These are phyloP conservation scores for Watsonalla binaria DNA, from an alignment of 2,888 invertebrate genomes.

Conservation along the genomic window DNA sequence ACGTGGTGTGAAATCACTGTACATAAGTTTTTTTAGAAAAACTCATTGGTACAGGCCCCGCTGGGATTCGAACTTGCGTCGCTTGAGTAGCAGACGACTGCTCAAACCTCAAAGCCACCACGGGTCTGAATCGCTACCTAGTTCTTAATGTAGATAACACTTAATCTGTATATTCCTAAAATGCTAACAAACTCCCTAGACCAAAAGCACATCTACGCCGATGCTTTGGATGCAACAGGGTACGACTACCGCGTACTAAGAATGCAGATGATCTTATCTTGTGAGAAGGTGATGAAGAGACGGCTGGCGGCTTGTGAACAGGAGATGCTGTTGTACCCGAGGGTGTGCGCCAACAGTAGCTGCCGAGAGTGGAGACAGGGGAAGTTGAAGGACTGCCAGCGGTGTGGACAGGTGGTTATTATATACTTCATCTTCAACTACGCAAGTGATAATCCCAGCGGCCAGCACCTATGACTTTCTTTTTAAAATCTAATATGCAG, in stretches of 20 bases:
- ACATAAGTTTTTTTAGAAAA: too few relatives aligned
- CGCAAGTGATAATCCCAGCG: too few relatives aligned
- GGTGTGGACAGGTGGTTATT: constrained; percentile 75
- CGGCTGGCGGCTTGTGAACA: constrained; percentile 81
- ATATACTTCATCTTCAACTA: too few relatives aligned
- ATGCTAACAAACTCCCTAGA: constrained; percentile 41
- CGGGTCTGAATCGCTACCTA: too few relatives aligned
- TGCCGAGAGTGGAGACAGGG: constrained; percentile 78
- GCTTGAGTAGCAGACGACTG: too few relatives aligned
- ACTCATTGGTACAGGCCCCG: too few relatives aligned
- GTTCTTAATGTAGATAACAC: background rate
- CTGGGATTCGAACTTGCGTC: too few relatives aligned
- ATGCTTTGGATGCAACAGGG: constrained; percentile 65
- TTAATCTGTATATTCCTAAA: background rate
- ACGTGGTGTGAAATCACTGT: too few relatives aligned
- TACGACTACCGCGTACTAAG: constrained; percentile 81
- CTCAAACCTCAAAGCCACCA: too few relatives aligned
- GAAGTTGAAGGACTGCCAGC: constrained; percentile 72
- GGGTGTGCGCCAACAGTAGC: constrained; percentile 73
- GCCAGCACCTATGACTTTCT: too few relatives aligned
- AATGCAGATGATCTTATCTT: constrained; percentile 79
- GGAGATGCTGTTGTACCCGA: constrained; percentile 83
- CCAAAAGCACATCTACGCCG: constrained; percentile 74
- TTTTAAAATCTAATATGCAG: too few relatives aligned
- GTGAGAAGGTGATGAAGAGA: constrained; percentile 79